Conservation (phyloP, 2,888 invertebrate species). For the Chaetogeoica ovagalla region DNA sequence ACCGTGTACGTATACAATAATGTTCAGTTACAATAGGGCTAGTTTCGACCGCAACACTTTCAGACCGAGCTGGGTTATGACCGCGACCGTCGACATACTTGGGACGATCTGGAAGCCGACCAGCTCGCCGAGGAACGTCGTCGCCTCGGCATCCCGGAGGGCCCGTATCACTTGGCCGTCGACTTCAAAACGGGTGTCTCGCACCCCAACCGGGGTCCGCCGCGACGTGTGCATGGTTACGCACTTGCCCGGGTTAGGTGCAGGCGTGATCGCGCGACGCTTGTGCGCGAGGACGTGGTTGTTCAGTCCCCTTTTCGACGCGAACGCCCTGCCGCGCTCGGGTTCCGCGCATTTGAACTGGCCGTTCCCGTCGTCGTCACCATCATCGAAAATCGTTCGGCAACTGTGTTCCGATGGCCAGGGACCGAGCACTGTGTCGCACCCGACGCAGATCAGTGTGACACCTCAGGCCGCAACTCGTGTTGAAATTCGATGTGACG, state of each 20-base stretch:
- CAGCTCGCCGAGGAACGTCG: not conserved
- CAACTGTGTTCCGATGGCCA: too few species aligned
- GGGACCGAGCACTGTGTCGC: too few species aligned
- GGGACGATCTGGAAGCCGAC: not conserved
- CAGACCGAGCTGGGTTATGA: accelerated
- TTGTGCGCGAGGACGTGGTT: too few species aligned
- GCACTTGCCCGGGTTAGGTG: not conserved
- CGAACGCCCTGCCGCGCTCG: too few species aligned
- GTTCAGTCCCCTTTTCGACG: too few species aligned
- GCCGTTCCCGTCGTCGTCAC: too few species aligned
- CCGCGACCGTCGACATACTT: accelerated
- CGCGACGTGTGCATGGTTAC: not conserved
- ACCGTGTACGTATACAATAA: too few species aligned
- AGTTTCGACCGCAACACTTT: not conserved
- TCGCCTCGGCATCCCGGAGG: not conserved
- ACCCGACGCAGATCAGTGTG: too few species aligned
- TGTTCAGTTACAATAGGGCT: not conserved
- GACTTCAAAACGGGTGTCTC: accelerated
- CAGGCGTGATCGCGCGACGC: not conserved
- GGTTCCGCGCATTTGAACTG: too few species aligned
- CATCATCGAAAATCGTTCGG: too few species aligned
- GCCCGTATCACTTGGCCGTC: accelerated
- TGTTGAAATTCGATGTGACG: too few species aligned
- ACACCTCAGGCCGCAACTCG: too few species aligned
- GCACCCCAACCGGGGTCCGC: not conserved